These are phyloP conservation scores for Hipparchia sbordonii DNA, from an alignment of 2,888 invertebrate species.

Conservation along the genomic window DNA sequence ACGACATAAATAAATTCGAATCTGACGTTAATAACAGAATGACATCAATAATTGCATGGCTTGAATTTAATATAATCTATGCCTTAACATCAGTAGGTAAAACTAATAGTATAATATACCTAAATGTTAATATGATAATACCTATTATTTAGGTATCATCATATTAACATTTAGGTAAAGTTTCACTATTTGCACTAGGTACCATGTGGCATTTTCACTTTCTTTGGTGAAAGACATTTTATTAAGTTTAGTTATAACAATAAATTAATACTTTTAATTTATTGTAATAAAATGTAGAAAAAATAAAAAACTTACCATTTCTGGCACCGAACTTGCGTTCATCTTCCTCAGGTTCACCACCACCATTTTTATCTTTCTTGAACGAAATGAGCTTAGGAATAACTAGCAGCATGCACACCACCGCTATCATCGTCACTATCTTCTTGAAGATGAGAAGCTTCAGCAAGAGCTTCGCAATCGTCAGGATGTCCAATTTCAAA, in stretches of 20 bases:
- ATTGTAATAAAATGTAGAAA: background rate
- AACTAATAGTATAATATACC: too few relatives aligned
- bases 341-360: slow-evolving; percentile 59
- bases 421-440: slow-evolving; percentile 90
- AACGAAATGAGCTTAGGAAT: slow-evolving; percentile 86
- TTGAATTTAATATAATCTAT: too few relatives aligned
- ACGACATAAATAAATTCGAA: too few relatives aligned
- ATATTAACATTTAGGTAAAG: background rate
- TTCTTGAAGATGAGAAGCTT: slow-evolving; percentile 92
- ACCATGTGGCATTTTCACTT: background rate
- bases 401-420: slow-evolving; percentile 89
- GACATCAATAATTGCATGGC: too few relatives aligned
- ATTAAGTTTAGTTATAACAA: background rate
- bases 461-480: slow-evolving; percentile 88
- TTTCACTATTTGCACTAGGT: background rate
- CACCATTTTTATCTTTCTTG: slow-evolving; percentile 65
- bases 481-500: slow-evolving; percentile 87
- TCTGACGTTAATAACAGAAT: too few relatives aligned
- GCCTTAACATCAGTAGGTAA: too few relatives aligned
- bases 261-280: too few relatives aligned
- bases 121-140: too few relatives aligned
- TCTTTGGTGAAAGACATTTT: background rate
- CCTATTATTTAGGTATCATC: too few relatives aligned
- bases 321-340: slow-evolving; percentile 59
- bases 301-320: slow-evolving; percentile 55